Evolutionary conservation across 2,113 vertebrate genomes (phyloP), one percentile per base, ranked within the genome.

Genomic region (Deroptyus accipitrinus): DNA sequence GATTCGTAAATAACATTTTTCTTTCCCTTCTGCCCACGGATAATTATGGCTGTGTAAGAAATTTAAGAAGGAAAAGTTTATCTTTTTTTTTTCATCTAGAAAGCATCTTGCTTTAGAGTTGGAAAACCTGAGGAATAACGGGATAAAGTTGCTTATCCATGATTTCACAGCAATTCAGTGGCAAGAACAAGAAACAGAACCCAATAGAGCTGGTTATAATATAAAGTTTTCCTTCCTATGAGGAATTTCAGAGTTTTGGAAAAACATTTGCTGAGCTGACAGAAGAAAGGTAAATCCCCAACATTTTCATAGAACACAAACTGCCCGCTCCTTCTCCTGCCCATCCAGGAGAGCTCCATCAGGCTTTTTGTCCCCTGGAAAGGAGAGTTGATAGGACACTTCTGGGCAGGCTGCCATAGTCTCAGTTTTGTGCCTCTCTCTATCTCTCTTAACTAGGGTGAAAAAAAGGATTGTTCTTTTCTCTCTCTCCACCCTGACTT

Each of bases 1-100:
- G 84, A 87, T 92, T 86, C 90, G 77, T 79, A 96, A 92, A 86
- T 84, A 94, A 52, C 23, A 52, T 88, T 94, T 92, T 74, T 90
- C 83, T 94, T 86, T 88, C 9, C 51, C 17, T 93, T 90, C 80
- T 77, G 37, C 55, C 86, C 54, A 49, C 6, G 33, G 41, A 59
- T 94, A 92, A 94, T 96, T 96, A 83, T 83, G 59, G 14, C 70
- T 95, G n/a, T 51, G 37, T 81, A 82, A 73, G 35, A 68, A 57
- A 86, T 83, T 86, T 78, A 82, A 86, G 72, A 92, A 72, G 62
- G 49, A 92, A 37, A 89, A 69, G 35, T 69, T 82, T 76, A 54
- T 74, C 18, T 61, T 83, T 87, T 41, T 63, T 63, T 68, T 83
- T 81, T 78, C 22, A 33, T 89, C 66, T 86, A 52, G 30, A 80